phyloP scores from a whole-genome alignment of 2,888 invertebrate genomes.

The Fabriciana adippe region DNA sequence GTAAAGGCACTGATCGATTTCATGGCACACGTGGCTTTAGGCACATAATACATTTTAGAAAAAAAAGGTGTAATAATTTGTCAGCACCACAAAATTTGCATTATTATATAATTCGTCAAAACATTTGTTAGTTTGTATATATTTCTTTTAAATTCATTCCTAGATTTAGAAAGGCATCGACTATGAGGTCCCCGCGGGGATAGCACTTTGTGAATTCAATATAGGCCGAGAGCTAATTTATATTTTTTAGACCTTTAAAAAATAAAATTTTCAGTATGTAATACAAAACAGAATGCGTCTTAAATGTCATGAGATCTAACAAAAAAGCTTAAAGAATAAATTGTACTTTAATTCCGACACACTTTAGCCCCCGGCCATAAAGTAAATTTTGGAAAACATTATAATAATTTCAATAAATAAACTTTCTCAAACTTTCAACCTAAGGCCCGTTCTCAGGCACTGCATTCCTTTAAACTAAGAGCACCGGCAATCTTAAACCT shows the following conservation, averaged over 20 bases:
- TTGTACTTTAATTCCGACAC: no score
- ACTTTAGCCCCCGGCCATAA: conserved; percentile 1
- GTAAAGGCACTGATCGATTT: conserved; percentile 17
- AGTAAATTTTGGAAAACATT: conserved; percentile 2
- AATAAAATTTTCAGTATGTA: not conserved
- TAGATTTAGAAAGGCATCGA: conserved; percentile 34
- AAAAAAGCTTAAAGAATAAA: no score
- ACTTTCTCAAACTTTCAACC: conserved; percentile 2
- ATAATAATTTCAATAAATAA: conserved; percentile 11
- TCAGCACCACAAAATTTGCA: conserved; percentile 25
- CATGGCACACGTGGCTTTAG: conserved; percentile 21
- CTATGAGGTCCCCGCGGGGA: conserved; percentile 55
- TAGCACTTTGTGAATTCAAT: conserved; percentile 62
- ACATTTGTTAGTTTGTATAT: not conserved
- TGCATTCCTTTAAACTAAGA: conserved; percentile 23
- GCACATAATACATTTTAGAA: conserved; percentile 14
- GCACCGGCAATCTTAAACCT: conserved; percentile 29
- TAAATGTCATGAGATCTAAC: no score
- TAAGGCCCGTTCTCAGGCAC: conserved; percentile 19
- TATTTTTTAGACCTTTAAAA: no score
- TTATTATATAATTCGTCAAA: not conserved
- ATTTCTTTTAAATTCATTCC: not conserved
- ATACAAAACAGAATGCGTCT: no score
- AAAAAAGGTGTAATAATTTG: not conserved
- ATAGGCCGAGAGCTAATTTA: conserved; percentile 25